Evolutionary conservation across 2,888 invertebrate species (phyloP), one percentile per base, ranked within the genome.

Genomic region (Leucophenga montana): DNA sequence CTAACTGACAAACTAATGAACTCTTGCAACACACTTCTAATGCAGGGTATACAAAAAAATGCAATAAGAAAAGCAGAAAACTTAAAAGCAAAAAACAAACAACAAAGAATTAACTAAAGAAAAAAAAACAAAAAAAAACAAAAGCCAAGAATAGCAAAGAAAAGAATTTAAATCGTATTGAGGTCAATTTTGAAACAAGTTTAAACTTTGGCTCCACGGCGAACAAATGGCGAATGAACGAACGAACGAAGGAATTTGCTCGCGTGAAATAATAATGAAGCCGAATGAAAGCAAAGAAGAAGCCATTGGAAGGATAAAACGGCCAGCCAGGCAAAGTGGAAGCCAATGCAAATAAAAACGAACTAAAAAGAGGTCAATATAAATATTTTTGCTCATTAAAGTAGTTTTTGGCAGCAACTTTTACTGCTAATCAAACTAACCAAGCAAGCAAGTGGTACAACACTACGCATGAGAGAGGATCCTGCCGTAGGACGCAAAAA

Each of bases 141-240:
- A 13, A 22, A 44, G 18, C 16, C 44, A 18, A 33, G 20, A 62
- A 46, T n/a, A n/a, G 14, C 39, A 68, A 57, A 4, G 39, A 16
- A 18, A 50, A 31, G 70, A 68, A 46, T 27, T 66, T 71, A 71
- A 79, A 72, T 68, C 72, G 46, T 66, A 77, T 77, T 71, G 53
- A 14, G 68, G 72, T 75, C 73, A 73, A 74, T 72, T 75, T 75
- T 44, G 65, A 73, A 70, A 72, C 66, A 64, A 64, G 62, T 64
- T 64, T 48, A 64, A 64, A 46, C 22, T 18, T 71, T 61, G 70
- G 72, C 72, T 66, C 62, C 66, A 57, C 14, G 69, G 46, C 13
- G 48, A 56, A 16, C 18, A 16, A 69, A 13, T 27, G 14, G 14
- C 6, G 27, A 27, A 67, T 54, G 22, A 56, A 31, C 27, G 22